Evolutionary conservation across 2,888 invertebrate genomes (phyloP).

Genomic region (Sarcophaga rosellei): DNA sequence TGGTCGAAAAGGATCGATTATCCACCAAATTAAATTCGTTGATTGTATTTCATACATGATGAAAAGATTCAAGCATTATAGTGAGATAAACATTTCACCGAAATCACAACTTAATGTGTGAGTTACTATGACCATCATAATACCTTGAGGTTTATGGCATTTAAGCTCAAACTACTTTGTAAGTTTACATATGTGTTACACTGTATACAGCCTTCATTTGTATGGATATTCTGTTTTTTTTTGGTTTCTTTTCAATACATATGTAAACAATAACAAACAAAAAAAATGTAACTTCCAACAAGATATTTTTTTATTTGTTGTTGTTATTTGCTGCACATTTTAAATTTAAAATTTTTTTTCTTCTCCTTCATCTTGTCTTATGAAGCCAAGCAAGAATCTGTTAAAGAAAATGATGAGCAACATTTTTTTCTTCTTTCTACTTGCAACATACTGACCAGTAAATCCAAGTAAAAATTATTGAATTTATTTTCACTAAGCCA

Average conservation of each 20-base stretch:
- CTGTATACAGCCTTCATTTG: constrained; percentile 1
- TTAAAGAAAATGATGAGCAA: constrained; percentile 6
- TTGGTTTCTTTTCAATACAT: neutral
- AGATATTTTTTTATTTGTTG: constrained; percentile 22
- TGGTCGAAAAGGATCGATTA: no score
- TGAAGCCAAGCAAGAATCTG: neutral
- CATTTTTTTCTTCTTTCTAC: constrained; percentile 6
- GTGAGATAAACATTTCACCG: no score
- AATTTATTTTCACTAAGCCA: neutral
- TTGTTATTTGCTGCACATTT: constrained; percentile 51
- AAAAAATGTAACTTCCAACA: constrained; percentile 20
- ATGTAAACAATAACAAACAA: constrained; percentile 37
- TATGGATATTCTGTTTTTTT: constrained; percentile 4
- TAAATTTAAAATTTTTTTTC: constrained; percentile 49
- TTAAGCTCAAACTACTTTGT: neutral
- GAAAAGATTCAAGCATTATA: no score
- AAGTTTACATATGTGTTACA: neutral
- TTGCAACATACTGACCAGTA: neutral
- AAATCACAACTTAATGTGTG: no score
- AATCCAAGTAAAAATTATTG: neutral
- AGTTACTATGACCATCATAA: neutral
- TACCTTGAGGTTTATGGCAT: neutral
- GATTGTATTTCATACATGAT: no score
- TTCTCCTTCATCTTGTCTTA: neutral
- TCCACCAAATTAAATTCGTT: no score